phyloP scores from a whole-genome alignment of 2,888 invertebrate species.

The Cheilosia impressa region DNA sequence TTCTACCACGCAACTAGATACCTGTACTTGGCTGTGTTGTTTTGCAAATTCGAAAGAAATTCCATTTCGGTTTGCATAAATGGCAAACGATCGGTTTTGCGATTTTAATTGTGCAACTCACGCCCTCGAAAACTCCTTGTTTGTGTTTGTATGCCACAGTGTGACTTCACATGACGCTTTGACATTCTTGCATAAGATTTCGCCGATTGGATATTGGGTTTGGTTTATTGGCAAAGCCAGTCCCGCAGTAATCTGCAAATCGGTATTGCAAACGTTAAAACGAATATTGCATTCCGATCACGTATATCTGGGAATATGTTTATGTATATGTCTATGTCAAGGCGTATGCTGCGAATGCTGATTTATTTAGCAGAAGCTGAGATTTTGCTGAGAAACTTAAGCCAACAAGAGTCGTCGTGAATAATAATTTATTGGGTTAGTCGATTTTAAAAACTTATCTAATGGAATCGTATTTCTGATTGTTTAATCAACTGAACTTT shows the following conservation, averaged over 20 bases:
- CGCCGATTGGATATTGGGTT: slow-evolving; percentile 36
- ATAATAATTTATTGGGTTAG: no score
- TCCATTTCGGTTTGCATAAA: background rate
- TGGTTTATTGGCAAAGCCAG: slow-evolving; percentile 35
- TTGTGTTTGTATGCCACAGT: slow-evolving; percentile 62
- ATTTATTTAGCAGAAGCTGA: slow-evolving; percentile 10
- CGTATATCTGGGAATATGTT: slow-evolving; percentile 38
- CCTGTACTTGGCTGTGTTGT: background rate
- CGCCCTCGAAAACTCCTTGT: slow-evolving; percentile 67
- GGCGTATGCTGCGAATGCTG: slow-evolving; percentile 7
- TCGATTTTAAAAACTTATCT: no score
- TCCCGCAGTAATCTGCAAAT: slow-evolving; percentile 34
- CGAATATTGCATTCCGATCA: slow-evolving; percentile 52
- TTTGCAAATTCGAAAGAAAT: background rate
- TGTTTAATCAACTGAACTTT: background rate
- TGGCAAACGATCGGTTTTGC: background rate
- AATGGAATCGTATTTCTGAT: no score
- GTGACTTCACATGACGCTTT: slow-evolving; percentile 38
- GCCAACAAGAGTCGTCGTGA: background rate
- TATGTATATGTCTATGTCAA: background rate
- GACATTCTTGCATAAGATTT: slow-evolving; percentile 72
- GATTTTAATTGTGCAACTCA: slow-evolving; percentile 63
- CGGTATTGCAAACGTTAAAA: slow-evolving; percentile 18
- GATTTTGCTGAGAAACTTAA: slow-evolving; percentile 15
- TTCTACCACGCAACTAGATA: no score